Conservation (phyloP, 2,888 invertebrate species). For the Zygaena filipendulae region DNA sequence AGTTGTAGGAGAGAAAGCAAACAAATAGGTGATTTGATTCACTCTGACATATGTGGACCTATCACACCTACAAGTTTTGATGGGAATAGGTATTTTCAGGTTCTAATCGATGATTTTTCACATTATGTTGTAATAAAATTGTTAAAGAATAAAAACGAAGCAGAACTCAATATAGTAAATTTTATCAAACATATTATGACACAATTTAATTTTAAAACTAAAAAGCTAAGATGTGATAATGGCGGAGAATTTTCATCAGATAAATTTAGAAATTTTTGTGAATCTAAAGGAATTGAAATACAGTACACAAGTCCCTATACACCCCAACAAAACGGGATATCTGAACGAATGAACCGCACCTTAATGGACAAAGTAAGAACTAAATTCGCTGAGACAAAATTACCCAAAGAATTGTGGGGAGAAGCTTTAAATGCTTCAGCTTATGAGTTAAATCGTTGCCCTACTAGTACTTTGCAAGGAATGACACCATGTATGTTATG, state of each 20-base stretch:
- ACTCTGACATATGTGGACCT: slow-evolving; percentile 17
- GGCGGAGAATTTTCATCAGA: too few species aligned
- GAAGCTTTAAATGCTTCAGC: too few species aligned
- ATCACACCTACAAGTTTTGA: slow-evolving; percentile 5
- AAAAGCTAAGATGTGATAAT: slow-evolving; percentile 14
- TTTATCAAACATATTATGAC: slow-evolving; percentile 13
- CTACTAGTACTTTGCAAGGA: too few species aligned
- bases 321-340: slow-evolving; percentile 14
- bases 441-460: too few species aligned
- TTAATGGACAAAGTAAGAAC: slow-evolving; percentile 13
- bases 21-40: slow-evolving; percentile 12
- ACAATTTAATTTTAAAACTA: slow-evolving; percentile 11
- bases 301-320: slow-evolving; percentile 14
- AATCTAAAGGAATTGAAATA: slow-evolving; percentile 1
- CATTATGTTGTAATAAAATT: slow-evolving; percentile 14
- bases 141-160: slow-evolving; percentile 16
- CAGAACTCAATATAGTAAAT: slow-evolving; percentile 13
- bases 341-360: slow-evolving; percentile 15
- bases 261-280: slow-evolving; percentile 9
- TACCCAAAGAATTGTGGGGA: slow-evolving; percentile 7
- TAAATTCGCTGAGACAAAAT: slow-evolving; percentile 11
- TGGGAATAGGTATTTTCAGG: slow-evolving; percentile 12
- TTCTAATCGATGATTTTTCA: slow-evolving; percentile 15
- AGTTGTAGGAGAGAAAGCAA: slow-evolving; percentile 1
- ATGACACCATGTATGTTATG: too few species aligned